Conservation (phyloP, 2,113 vertebrate species). For the Epinephelus cyanopodus region DNA sequence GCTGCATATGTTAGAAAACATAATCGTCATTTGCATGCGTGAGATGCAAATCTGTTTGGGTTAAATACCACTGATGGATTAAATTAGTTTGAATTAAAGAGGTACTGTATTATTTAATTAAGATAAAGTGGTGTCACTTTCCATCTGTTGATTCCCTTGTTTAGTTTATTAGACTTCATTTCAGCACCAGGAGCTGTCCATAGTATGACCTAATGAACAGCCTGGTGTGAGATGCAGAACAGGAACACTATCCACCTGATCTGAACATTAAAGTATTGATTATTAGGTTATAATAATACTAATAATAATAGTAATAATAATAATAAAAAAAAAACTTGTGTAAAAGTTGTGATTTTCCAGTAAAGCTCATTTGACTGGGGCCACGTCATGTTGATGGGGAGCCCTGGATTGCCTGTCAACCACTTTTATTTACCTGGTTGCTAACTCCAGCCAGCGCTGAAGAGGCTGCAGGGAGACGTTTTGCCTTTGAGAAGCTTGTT, state of each 20-base stretch:
- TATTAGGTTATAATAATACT: background rate
- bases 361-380: background rate
- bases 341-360: background rate
- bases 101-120: background rate
- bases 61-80: background rate
- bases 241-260: background rate
- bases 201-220: background rate
- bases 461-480: too few species aligned
- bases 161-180: background rate
- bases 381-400: too few species aligned
- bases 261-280: background rate
- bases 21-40: background rate
- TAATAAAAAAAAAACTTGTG: background rate
- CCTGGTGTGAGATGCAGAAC: background rate
- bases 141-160: background rate
- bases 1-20: background rate
- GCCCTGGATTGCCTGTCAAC: too few species aligned
- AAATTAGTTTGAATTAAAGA: conserved; percentile 1
- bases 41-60: background rate
- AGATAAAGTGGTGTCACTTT: background rate
- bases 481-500: too few species aligned
- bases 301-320: too few species aligned
- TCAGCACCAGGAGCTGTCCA: conserved; percentile 4
- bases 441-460: too few species aligned
- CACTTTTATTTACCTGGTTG: too few species aligned